phyloP scores from a whole-genome alignment of 2,797 vertebrate genomes.

The Uromys caudimaculatus region DNA sequence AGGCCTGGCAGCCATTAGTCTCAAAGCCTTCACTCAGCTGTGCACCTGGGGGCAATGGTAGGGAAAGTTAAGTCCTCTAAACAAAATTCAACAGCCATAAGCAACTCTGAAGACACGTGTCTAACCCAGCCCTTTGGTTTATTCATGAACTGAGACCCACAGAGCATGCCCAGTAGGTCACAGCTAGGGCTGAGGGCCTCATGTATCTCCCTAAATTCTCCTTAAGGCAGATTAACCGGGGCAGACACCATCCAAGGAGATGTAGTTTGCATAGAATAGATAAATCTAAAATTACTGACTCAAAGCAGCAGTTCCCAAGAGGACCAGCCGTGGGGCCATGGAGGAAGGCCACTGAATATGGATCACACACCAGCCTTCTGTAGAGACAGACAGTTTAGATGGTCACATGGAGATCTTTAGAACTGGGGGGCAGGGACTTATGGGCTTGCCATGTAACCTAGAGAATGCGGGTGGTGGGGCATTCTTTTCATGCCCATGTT shows the following conservation, averaged over 20 bases:
- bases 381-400: not conserved
- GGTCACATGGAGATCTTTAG: not conserved
- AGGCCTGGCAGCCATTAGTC: not conserved
- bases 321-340: not conserved
- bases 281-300: not conserved
- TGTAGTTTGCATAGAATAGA: not conserved
- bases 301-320: not conserved
- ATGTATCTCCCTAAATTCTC: not conserved
- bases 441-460: not conserved
- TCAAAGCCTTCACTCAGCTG: not conserved
- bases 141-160: not conserved
- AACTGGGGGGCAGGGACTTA: not conserved
- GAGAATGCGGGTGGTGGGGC: not conserved
- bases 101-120: not conserved
- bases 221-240: not conserved
- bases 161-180: not conserved
- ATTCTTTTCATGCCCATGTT: not conserved
- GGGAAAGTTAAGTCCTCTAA: not conserved
- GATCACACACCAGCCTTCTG: too few species aligned
- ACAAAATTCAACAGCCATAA: not conserved
- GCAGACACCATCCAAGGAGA: not conserved
- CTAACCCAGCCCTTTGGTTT: not conserved
- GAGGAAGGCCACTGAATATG: fast-evolving
- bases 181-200: not conserved
- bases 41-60: not conserved